These are phyloP conservation scores for Remorina albescens DNA, from an alignment of 2,797 vertebrate genomes.

Conservation along the genomic window DNA sequence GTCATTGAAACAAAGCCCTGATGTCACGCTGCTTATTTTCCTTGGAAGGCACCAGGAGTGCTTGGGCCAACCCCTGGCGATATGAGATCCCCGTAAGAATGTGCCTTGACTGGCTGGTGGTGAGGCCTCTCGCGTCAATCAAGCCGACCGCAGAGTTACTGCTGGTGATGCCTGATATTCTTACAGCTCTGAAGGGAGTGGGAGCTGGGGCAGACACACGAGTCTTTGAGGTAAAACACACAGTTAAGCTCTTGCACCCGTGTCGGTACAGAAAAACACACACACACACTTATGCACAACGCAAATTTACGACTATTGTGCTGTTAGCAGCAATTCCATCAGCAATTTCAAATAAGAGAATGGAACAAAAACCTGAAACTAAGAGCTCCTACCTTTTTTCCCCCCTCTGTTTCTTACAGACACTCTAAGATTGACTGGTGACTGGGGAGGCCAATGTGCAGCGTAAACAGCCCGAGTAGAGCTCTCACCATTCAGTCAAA, in stretches of 20 bases:
- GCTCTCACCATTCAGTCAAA: constrained; percentile 51
- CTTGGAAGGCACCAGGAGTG: constrained; percentile 88
- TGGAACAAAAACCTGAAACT: constrained; percentile 55
- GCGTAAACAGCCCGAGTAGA: constrained; percentile 69
- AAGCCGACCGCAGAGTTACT: constrained; percentile 70
- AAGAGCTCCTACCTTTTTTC: constrained; percentile 52
- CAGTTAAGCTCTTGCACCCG: constrained; percentile 41
- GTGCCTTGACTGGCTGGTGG: constrained; percentile 79
- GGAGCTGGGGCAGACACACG: constrained; percentile 38
- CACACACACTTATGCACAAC: constrained; percentile 19
- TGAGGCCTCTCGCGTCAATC: constrained; percentile 77
- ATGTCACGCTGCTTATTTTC: constrained; percentile 93
- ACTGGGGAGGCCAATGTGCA: constrained; percentile 70
- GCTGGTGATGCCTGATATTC: constrained; percentile 73
- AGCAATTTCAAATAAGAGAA: constrained; percentile 37
- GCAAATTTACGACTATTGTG: constrained; percentile 42
- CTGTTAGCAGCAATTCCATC: constrained; percentile 55
- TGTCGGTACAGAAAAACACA: constrained; percentile 3
- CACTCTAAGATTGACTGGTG: constrained; percentile 69
- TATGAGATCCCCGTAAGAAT: constrained; percentile 88
- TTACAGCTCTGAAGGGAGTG: constrained; percentile 58
- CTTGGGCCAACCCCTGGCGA: constrained; percentile 87
- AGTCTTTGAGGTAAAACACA: constrained; percentile 64
- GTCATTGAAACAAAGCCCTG: constrained; percentile 90
- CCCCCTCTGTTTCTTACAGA: constrained; percentile 38